Base-by-base conservation (phyloP, 2,113 vertebrate genomes). In the Cygnus buccinator region DNA sequence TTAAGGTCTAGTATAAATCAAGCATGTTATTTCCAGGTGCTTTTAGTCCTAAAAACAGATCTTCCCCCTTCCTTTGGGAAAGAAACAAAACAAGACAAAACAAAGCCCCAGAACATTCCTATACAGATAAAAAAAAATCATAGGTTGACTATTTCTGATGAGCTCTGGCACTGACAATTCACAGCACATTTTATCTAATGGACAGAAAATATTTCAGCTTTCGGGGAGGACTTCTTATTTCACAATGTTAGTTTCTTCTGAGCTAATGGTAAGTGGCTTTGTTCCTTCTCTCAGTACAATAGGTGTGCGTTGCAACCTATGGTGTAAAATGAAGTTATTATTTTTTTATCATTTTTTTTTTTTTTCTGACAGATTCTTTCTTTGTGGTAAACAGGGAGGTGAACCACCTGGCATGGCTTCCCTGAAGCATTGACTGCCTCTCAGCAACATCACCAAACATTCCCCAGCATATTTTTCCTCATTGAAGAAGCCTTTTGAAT, bases 1-100 rank as follows among this genome's bases (percentile, higher is more conserved):
- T 93, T 55, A 94, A 87, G 50, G n/a, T 80, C 78, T 82, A 35
- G 17, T 87, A 73, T 94, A 95, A 96, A 83, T 94, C 59, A 87
- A 77, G 43, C 46, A 25, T 81, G 94, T 94, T 94, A 81, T 93
- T 95, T 95, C 92, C 88, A 96, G 92, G 93, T 93, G 93, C 79
- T 96, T 92, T 87, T 93, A 88, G 82, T 81, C 72, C 72, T 90
- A 65, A 93, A 95, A 93, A 71, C 80, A 95, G 84, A 89, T 89
- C 91, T 87, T 95, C 54, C 48, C 16, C 2, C 3, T 66, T 94
- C 77, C 70, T 76, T 93, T 93, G 94, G 87, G 89, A 94, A 89
- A 95, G 70, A 87, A 95, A 62, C 48, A 82, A 63, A 89, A 52
- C 93, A 95, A 95, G 84, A 87, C 94, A 95, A 91, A 95, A 91